Base-by-base conservation (phyloP, 2,888 invertebrate genomes). In the Minunthozetes semirufus region DNA sequence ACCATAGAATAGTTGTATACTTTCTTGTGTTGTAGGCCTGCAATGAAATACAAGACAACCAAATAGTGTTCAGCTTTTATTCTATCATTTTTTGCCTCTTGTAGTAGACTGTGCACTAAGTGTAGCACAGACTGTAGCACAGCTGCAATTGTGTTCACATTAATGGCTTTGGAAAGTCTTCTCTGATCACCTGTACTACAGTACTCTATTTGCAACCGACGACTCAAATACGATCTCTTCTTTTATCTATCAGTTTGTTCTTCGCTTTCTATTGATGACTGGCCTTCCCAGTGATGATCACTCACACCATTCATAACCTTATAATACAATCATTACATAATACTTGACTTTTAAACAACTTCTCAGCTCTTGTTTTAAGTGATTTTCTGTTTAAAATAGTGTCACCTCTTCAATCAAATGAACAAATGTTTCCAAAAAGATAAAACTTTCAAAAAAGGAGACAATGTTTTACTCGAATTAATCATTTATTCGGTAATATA, bases 1-100 rank as follows among this genome's bases (percentile, higher is more conserved):
- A 53, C 53, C 53, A 53, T 53, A 53, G 53, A 53, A 19, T 19
- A 53, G 53, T 19, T n/a, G 53, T 53, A 53, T 53, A 53, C n/a
- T 53, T 33, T 9, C 4, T 4, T 4, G 53, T 53, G 53, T 53
- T 53, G 19, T n/a, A 19, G 53, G 19, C 19, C 53, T 19, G 19
- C 6, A 53, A n/a, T 53, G 53, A 53, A 19, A 53, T 19, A 53
- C 53, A 17, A 17, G 48, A 48, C 13, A 17, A 48, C 13, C 15
- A 53, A 19, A 53, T 53, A 53, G 53, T 19, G 6, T 53, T 53
- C 15, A 48, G 13, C n/a, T 53, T 53, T 6, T 53, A 3, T n/a
- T n/a, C 6, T n/a, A 19, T 53, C 5, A 3, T 15, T n/a, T 15
- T 53, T 19, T 53, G 3, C 3, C 48, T 48, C 48, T 13, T 42